Conservation (phyloP, 1,140 invertebrate genomes). For the Lysiphlebus fabarum region DNA sequence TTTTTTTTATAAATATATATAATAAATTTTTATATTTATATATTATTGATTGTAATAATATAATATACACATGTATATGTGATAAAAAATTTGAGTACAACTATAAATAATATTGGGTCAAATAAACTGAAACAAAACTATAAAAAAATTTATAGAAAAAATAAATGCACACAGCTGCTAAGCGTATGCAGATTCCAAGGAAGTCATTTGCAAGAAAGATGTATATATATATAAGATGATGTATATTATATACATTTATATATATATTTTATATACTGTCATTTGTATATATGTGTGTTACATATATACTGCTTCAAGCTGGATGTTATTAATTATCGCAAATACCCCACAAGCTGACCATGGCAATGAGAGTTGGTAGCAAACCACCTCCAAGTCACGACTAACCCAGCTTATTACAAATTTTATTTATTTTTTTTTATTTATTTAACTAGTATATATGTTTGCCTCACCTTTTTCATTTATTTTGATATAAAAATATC, state of each 20-base stretch:
- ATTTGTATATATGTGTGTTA: neutral
- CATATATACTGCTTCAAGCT: conserved; percentile 1
- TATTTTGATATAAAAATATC: too few relatives aligned
- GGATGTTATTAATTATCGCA: conserved; percentile 29
- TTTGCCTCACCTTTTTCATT: too few relatives aligned
- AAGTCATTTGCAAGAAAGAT: conserved; percentile 19
- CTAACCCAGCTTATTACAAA: conserved; percentile 2
- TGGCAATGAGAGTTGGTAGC: neutral
- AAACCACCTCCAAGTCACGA: conserved; percentile 21
- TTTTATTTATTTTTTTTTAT: conserved; percentile 15
- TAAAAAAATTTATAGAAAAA: conserved; percentile 23
- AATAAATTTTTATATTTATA: too few relatives aligned
- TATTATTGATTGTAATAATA: too few relatives aligned
- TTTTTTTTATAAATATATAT: too few relatives aligned
- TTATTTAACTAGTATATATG: neutral
- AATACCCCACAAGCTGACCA: conserved; percentile 13
- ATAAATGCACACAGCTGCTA: conserved; percentile 18
- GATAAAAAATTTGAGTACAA: neutral
- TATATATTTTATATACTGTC: neutral
- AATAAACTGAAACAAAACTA: conserved; percentile 25
- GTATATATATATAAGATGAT: neutral
- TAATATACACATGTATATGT: conserved; percentile 3
- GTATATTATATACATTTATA: neutral
- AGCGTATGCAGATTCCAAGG: conserved; percentile 23
- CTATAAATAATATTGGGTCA: neutral